Base-by-base conservation (phyloP, 92 coral and sea anemone genomes). In the Metridium senile region DNA sequence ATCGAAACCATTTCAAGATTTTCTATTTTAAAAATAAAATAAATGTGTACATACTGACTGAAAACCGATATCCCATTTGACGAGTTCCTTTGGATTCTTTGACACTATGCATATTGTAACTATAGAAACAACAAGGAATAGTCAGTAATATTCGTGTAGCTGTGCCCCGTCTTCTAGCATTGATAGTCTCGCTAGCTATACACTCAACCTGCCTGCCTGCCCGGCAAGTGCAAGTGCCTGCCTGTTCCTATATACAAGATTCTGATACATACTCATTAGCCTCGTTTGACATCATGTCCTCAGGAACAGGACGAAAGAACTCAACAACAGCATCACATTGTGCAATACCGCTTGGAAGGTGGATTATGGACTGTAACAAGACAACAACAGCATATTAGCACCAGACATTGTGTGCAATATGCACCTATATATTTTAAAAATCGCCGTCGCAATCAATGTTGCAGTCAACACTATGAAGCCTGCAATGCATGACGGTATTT, bases 241-340 rank as follows among this genome's bases (percentile, higher is more conserved):
- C n/a, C n/a, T n/a, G n/a, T n/a, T n/a, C n/a, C n/a, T n/a, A n/a
- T n/a, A n/a, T n/a, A n/a, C n/a, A n/a, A n/a, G n/a, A n/a, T n/a
- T 39, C 13, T 39, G 59, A 57, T 21, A 80, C 83, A 52, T 62
- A 73, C 80, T 53, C 51, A 22, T 80, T 82, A 13, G 39, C 68
- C 9, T 74, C 86, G 26, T 54, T 2, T 16, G 79, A 67, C 6
- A 56, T 77, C 65, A 94, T 75, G 61, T 94, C 98, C 13, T 91
- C 98, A 70, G 86, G 88, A 27, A 86, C 59, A 0, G 98, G 98
- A 19, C 71, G 88, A 74, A 94, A 94, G 81, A 91, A 94, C 23
- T 80, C 82, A 20, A 85, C 58, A 20, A 91, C 97, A 57, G 70
- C 81, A 28, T 91, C 97, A 1, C 92, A 86, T 46, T 46, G 85